These are phyloP conservation scores for Altica lythri DNA, from an alignment of 2,888 invertebrate genomes.

Conservation along the genomic window DNA sequence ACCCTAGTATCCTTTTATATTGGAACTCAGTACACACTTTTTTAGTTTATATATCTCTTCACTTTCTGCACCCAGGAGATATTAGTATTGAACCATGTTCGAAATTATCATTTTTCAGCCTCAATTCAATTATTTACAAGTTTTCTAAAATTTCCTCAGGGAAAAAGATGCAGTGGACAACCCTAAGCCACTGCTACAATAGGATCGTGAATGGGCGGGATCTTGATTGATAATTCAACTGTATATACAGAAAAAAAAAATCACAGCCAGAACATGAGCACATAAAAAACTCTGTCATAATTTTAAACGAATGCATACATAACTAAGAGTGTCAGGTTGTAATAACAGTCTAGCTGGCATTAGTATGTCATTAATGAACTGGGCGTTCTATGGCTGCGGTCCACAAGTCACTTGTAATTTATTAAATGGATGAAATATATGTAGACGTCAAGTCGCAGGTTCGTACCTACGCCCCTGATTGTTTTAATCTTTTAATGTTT, in stretches of 20 bases:
- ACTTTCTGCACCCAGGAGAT: too few relatives aligned
- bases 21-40: too few relatives aligned
- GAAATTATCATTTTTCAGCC: too few relatives aligned
- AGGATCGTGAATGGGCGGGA: constrained; percentile 14
- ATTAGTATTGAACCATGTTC: too few relatives aligned
- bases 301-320: constrained; percentile 31
- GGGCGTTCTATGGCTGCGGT: constrained; percentile 36
- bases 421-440: constrained; percentile 41
- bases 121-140: too few relatives aligned
- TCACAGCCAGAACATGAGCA: constrained; percentile 17
- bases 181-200: too few relatives aligned
- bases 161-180: too few relatives aligned
- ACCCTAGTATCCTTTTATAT: too few relatives aligned
- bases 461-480: constrained; percentile 41
- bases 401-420: constrained; percentile 40
- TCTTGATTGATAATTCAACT: constrained; percentile 26
- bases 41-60: too few relatives aligned
- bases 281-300: constrained; percentile 26
- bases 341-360: constrained; percentile 41
- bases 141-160: too few relatives aligned
- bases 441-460: constrained; percentile 35
- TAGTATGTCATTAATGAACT: constrained; percentile 44
- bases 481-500: too few relatives aligned
- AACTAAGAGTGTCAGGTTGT: constrained; percentile 36
- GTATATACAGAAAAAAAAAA: constrained; percentile 5